Conservation (phyloP, 2,888 invertebrate genomes). For the Tiliacea citrago region DNA sequence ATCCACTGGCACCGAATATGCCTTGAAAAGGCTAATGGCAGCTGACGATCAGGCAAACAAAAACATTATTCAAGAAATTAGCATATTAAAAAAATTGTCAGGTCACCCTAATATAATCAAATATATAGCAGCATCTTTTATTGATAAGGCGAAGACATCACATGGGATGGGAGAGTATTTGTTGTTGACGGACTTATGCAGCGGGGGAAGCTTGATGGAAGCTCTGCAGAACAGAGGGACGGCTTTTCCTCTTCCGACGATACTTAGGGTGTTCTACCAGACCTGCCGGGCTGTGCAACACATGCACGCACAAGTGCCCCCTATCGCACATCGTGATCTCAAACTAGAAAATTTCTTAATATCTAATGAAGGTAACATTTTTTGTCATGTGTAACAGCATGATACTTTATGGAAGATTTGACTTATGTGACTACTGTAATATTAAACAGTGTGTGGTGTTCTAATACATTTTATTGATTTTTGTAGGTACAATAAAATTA, state of each 20-base stretch:
- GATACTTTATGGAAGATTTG: slow-evolving; percentile 5
- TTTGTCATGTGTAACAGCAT: slow-evolving; percentile 28
- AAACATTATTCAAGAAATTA: slow-evolving; percentile 95
- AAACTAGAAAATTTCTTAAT: slow-evolving; percentile 99
- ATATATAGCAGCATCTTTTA: slow-evolving; percentile 96
- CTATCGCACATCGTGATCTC: slow-evolving; percentile 98
- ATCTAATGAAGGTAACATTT: slow-evolving; percentile 93
- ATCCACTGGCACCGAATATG: slow-evolving; percentile 96
- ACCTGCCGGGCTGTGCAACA: slow-evolving; percentile 97
- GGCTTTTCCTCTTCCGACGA: slow-evolving; percentile 92
- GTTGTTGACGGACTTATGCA: slow-evolving; percentile 97
- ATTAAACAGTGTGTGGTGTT: slow-evolving; percentile 1
- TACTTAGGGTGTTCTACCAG: slow-evolving; percentile 97
- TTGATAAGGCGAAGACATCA: slow-evolving; percentile 94
- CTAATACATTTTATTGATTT: slow-evolving; percentile 37
- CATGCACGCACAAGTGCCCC: slow-evolving; percentile 97
- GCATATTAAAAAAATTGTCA: slow-evolving; percentile 95
- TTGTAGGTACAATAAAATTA: slow-evolving; percentile 94
- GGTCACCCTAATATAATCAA: slow-evolving; percentile 98
- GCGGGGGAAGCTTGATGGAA: slow-evolving; percentile 94
- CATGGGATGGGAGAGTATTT: slow-evolving; percentile 97
- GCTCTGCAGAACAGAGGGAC: slow-evolving; percentile 91
- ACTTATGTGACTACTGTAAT: background rate
- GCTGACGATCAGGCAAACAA: slow-evolving; percentile 95
- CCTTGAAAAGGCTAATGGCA: slow-evolving; percentile 96